Evolutionary conservation across 2,888 invertebrate genomes (phyloP).

Genomic region (Prosapia bicincta): DNA sequence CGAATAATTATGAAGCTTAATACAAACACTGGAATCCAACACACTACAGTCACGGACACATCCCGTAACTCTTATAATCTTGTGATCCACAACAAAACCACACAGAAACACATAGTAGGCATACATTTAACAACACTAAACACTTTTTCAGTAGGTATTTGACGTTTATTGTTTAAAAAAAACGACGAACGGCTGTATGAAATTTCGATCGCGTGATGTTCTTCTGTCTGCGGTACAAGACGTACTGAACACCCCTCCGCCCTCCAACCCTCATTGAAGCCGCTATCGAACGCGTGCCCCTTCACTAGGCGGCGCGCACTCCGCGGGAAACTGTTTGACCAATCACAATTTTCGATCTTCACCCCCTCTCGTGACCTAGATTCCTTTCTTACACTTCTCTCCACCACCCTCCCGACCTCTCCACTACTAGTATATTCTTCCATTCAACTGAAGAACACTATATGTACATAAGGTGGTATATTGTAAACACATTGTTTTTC

Average conservation of each 20-base stretch:
- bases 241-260: constrained; percentile 22
- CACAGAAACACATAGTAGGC: not conserved
- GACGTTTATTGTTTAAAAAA: too few relatives aligned
- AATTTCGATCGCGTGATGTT: constrained; percentile 4
- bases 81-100: not conserved
- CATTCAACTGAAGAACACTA: constrained; percentile 14
- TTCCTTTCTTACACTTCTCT: constrained; percentile 16
- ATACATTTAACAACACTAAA: not conserved
- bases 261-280: constrained; percentile 14
- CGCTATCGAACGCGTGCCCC: constrained; percentile 24
- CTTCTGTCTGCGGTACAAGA: constrained; percentile 3
- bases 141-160: not conserved
- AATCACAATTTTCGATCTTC: constrained; percentile 14
- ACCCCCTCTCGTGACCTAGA: constrained; percentile 15
- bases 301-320: constrained; percentile 2
- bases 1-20: not conserved
- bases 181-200: not conserved
- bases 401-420: constrained; percentile 6
- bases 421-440: constrained; percentile 26
- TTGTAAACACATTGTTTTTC: not conserved
- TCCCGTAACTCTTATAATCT: not conserved
- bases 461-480: not conserved
- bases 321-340: constrained; percentile 15
- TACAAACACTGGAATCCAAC: not conserved
- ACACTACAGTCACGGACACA: not conserved